Base-by-base conservation (phyloP, 2,888 invertebrate genomes). In the Dorcus parallelipipedus region DNA sequence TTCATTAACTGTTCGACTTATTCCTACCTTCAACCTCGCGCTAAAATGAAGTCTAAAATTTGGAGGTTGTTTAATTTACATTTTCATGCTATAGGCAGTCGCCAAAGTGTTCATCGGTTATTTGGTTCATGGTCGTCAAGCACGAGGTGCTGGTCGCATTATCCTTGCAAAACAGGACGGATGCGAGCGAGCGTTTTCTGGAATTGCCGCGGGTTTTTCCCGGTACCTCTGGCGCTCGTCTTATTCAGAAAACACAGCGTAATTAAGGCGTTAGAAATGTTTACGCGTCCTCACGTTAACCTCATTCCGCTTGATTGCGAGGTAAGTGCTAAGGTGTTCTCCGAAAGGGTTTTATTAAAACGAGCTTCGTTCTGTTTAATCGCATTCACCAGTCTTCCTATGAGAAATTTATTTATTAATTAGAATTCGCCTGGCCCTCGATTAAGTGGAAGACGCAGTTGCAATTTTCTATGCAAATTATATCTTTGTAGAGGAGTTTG, bases 231-330 rank as follows among this genome's bases (percentile, higher is more conserved):
- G 42, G 9, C 17, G 9, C 45, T 3, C 53, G 57, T 64, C 51
- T 52, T 45, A 56, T 51, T 56, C 52, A 9, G 51, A 51, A 56
- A 69, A 68, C 70, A 67, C 61, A 64, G 65, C 69, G 71, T 72
- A 72, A 73, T 73, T 72, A 73, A 73, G 71, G 69, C 71, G 71
- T 72, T 71, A 66, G 68, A 69, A 71, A 70, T 72, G 71, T 72
- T 72, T 72, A 71, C 71, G 70, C 69, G 69, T 69, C 70, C 69
- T 69, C 71, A 70, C 69, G 70, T 70, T 71, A 68, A 71, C 69
- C 70, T 67, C 69, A 69, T 71, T 69, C 68, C 61, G 65, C 68
- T 72, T 72, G 71, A 72, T 72, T 72, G 70, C 71, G 65, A 68
- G 69, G 68, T 70, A 65, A 69, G 69, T 70, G 68, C 66, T 61